A percentile compares a stretch with the other conserved stretches of the same genome.
These are phyloP conservation scores for Meghimatium bilineatum DNA, from an alignment of 2,888 invertebrate genomes.

Conservation along the genomic window DNA sequence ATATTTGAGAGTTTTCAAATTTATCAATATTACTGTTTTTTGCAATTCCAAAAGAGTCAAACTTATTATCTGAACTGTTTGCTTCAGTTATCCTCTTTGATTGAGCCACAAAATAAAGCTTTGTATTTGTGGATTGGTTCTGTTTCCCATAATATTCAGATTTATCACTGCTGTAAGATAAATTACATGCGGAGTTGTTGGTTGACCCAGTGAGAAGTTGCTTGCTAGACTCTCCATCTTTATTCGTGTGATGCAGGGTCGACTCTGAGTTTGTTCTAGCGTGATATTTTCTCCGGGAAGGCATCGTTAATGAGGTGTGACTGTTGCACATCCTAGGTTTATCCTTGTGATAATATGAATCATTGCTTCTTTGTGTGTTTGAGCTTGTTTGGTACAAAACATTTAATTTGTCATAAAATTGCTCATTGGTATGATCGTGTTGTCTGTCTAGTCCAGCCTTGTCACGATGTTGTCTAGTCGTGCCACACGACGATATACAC, in stretches of 20 bases:
- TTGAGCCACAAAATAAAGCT: conserved; percentile 24
- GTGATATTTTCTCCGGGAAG: neutral
- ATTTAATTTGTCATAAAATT: neutral
- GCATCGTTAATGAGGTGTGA: neutral
- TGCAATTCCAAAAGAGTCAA: neutral
- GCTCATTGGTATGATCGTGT: neutral
- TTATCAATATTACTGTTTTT: neutral
- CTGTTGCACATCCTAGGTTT: neutral
- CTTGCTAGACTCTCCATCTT: neutral
- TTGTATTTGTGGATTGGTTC: neutral
- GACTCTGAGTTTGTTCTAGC: neutral
- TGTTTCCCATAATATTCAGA: neutral
- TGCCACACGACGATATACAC: no score
- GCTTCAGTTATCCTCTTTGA: neutral
- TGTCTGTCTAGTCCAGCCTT: no score
- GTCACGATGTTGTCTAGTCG: no score
- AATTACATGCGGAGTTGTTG: conserved; percentile 31
- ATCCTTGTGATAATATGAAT: neutral
- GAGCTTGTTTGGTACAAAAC: neutral
- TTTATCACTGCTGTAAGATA: conserved; percentile 9
- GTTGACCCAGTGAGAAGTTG: conserved; percentile 5
- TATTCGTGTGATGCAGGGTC: neutral
- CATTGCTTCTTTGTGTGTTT: neutral
- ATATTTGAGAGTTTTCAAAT: conserved; percentile 9
- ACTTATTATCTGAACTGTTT: neutral